Base-by-base conservation (phyloP, 1,140 invertebrate genomes). In the Phthorimaea operculella region DNA sequence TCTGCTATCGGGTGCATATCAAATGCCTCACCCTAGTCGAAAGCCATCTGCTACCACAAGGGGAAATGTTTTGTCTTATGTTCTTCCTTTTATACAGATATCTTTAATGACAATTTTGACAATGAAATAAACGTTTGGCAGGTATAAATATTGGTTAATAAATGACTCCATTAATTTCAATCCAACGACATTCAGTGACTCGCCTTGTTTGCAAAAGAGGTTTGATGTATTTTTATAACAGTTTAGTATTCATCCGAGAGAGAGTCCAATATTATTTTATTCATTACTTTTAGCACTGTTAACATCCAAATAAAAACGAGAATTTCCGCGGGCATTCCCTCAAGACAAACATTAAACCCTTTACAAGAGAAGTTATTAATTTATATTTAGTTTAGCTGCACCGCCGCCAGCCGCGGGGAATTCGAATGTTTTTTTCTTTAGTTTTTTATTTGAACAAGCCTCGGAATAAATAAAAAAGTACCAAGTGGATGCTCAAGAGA, bases 331-430 rank as follows among this genome's bases (percentile, higher is more conserved):
- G 36, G 36, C 36, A 39, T 39, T 12, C 10, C 36, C 36, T 39
- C 36, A 39, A 39, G 10, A 39, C 10, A 28, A 39, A 39, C 36
- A n/a, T 39, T 39, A 39, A 39, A 39, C 56, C 52, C 50, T 39
- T 39, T 39, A 39, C 36, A 39, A 39, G 36, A 10, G 36, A n/a
- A 58, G 63, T 71, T 79, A 82, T 82, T 79, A 80, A 82, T 80
- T 82, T 77, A 76, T 77, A 77, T 78, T 68, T 76, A 74, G 70
- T 76, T 79, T 76, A 64, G 74, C 66, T 72, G 68, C 72, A 72
- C 66, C 66, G 58, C 42, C 63, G 61, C 64, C 68, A 77, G 79
- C 79, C 76, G 76, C 77, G 70, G 79, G 79, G 79, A 71, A 74
- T 76, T 70, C 71, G 67, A 64, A 55, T 58, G 55, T 62, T 63